Conservation (phyloP, 2,113 vertebrate species). For the Agelaius tricolor region DNA sequence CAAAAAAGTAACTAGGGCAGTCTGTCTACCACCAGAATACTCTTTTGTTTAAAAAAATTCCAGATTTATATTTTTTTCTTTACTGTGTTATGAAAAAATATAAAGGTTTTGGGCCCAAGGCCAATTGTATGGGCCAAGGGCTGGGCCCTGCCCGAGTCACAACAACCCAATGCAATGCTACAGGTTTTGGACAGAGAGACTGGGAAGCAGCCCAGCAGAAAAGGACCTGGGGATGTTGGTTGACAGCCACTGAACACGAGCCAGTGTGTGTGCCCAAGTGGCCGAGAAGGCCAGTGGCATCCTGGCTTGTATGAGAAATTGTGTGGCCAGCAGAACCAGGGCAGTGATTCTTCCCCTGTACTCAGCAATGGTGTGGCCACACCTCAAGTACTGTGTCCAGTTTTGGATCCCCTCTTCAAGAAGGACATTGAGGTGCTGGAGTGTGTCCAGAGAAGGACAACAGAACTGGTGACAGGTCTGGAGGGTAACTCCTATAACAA, state of each 20-base stretch:
- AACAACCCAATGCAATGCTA: not conserved
- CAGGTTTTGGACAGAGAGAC: not conserved
- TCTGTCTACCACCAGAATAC: not conserved
- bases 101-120: not conserved
- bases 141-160: not conserved
- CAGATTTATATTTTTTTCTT: not conserved
- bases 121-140: no score
- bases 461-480: not conserved
- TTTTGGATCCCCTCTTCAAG: not conserved
- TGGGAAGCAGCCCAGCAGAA: not conserved
- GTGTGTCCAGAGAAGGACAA: not conserved
- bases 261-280: not conserved
- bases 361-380: fast-evolving
- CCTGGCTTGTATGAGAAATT: not conserved
- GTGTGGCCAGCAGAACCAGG: not conserved
- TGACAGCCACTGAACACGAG: not conserved
- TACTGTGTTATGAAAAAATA: not conserved
- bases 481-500: fast-evolving
- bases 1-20: not conserved
- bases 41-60: not conserved
- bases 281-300: not conserved
- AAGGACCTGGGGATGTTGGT: not conserved
- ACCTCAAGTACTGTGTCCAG: fast-evolving
- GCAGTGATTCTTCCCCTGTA: fast-evolving
- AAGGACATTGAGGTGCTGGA: not conserved